A percentile compares a stretch with the other conserved stretches of the same genome.
These are phyloP conservation scores for Eristalis tenax DNA, from an alignment of 2,888 invertebrate species.

Conservation along the genomic window DNA sequence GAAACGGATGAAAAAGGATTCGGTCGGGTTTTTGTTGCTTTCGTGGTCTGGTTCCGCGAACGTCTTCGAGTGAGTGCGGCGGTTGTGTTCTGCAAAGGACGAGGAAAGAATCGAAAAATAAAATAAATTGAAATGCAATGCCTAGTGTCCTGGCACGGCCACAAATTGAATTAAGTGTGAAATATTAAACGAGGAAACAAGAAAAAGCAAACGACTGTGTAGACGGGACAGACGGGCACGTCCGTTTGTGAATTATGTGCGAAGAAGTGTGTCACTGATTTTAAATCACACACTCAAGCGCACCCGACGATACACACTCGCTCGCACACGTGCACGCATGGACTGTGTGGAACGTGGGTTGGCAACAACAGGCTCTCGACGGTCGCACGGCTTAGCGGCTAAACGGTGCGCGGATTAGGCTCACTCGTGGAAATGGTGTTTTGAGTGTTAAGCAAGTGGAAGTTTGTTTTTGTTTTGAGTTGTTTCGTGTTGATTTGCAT, in stretches of 20 bases:
- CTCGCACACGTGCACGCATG: not conserved
- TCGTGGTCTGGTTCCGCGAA: not conserved
- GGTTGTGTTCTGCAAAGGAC: not conserved
- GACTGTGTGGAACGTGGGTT: no score
- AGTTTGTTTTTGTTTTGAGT: slow-evolving; percentile 10
- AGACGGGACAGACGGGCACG: not conserved
- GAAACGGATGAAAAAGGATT: slow-evolving; percentile 42
- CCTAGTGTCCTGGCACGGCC: slow-evolving; percentile 51
- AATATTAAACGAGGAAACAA: slow-evolving; percentile 39
- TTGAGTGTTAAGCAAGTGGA: slow-evolving; percentile 1
- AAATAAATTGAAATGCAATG: slow-evolving; percentile 67
- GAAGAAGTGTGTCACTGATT: slow-evolving; percentile 39
- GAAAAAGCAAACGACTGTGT: slow-evolving; percentile 29
- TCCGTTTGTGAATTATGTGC: slow-evolving; percentile 25
- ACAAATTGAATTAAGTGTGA: slow-evolving; percentile 70
- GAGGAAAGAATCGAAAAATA: slow-evolving; percentile 15
- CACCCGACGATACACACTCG: not conserved
- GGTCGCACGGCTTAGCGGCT: not conserved
- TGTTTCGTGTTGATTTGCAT: not conserved
- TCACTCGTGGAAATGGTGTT: slow-evolving; percentile 15
- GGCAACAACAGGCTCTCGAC: not conserved
- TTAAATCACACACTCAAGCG: slow-evolving; percentile 31
- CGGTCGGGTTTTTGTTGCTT: not conserved
- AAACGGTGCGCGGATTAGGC: not conserved
- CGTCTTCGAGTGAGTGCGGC: not conserved